phyloP scores from a whole-genome alignment of 2,797 vertebrate genomes.

The Atherinosoma microstoma region DNA sequence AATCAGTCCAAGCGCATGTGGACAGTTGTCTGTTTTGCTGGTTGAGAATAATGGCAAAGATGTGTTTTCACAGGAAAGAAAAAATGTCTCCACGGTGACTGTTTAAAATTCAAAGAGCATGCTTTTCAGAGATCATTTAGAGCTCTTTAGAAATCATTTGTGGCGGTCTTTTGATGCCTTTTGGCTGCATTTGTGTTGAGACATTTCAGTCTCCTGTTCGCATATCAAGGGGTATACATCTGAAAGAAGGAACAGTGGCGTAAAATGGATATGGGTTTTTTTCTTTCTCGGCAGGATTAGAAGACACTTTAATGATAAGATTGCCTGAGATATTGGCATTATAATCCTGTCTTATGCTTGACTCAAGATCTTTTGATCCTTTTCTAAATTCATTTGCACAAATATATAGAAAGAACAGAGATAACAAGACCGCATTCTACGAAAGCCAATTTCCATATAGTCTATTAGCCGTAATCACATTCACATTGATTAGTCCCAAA shows the following conservation, averaged over 20 bases:
- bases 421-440: slow-evolving; percentile 53
- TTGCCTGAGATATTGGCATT: slow-evolving; percentile 35
- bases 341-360: slow-evolving; percentile 63
- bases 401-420: slow-evolving; percentile 46
- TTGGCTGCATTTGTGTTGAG: slow-evolving; percentile 21
- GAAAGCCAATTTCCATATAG: slow-evolving; percentile 48
- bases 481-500: slow-evolving; percentile 63
- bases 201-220: slow-evolving; percentile 43
- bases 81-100: slow-evolving; percentile 10
- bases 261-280: slow-evolving; percentile 17
- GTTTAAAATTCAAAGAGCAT: slow-evolving; percentile 41
- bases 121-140: slow-evolving; percentile 38
- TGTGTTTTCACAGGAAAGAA: slow-evolving; percentile 15
- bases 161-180: slow-evolving; percentile 42
- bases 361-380: slow-evolving; percentile 61
- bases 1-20: background rate
- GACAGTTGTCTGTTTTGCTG: slow-evolving; percentile 28
- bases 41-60: slow-evolving; percentile 18
- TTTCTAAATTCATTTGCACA: slow-evolving; percentile 52
- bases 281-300: slow-evolving; percentile 45
- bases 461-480: slow-evolving; percentile 52
- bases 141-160: slow-evolving; percentile 41
- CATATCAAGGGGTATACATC: slow-evolving; percentile 31
- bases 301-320: slow-evolving; percentile 66
- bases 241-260: slow-evolving; percentile 24